phyloP scores from a whole-genome alignment of 1,140 invertebrate species.

The Drosophila neocordata region DNA sequence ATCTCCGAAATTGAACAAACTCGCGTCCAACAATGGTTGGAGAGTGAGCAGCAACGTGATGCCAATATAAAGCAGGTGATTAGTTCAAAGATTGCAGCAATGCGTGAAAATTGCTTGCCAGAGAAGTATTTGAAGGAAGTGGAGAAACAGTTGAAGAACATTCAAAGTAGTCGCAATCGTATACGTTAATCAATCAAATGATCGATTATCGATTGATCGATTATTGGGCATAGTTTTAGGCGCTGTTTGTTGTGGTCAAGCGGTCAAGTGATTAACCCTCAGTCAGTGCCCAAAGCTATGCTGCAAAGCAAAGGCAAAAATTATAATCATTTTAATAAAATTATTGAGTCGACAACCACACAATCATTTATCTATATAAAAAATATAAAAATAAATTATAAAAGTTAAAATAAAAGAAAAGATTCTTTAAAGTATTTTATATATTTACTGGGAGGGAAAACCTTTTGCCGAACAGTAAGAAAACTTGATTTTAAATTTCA shows the following conservation, averaged over 20 bases:
- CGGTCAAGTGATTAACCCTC: neutral
- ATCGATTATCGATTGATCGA: no score
- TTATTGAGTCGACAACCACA: no score
- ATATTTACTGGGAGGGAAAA: no score
- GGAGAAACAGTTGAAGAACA: conserved; percentile 80
- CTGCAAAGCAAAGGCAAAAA: conserved; percentile 25
- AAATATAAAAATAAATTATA: no score
- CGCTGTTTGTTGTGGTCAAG: neutral
- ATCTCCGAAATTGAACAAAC: conserved; percentile 82
- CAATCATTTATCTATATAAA: no score
- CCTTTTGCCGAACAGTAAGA: no score
- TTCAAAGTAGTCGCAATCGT: conserved; percentile 55
- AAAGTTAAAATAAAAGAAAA: no score
- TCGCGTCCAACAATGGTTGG: conserved; percentile 85
- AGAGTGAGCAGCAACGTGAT: conserved; percentile 84
- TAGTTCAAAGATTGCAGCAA: conserved; percentile 85
- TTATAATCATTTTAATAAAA: no score
- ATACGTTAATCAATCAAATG: conserved; percentile 44
- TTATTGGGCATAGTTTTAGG: conserved; percentile 41
- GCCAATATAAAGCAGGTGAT: conserved; percentile 85
- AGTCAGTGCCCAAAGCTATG: conserved; percentile 41
- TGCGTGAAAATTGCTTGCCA: conserved; percentile 83
- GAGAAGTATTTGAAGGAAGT: conserved; percentile 82
- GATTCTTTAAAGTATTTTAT: no score
- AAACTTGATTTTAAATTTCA: no score